Percentiles rank a stretch among this genome's conserved stretches.
Evolutionary conservation across 2,113 vertebrate species (phyloP).

Genomic region (Platichthys flesus): DNA sequence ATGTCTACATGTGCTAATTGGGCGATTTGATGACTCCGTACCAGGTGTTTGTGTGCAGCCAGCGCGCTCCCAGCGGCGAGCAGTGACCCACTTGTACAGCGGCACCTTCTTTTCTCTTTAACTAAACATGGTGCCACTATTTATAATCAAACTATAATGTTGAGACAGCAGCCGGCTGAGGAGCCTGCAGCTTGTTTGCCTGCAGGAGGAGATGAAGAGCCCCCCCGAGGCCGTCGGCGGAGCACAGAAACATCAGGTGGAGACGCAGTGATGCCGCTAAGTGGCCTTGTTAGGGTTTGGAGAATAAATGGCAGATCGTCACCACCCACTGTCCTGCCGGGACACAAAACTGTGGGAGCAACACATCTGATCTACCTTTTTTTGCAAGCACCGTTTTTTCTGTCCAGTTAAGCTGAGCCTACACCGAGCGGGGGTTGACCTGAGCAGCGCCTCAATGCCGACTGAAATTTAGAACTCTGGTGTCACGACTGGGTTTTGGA

Average conservation of each 20-base stretch:
- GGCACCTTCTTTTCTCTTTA: conserved; percentile 44
- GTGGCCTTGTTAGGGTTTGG: conserved; percentile 14
- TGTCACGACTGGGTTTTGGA: too few relatives aligned
- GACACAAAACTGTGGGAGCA: not conserved
- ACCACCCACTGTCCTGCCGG: not conserved
- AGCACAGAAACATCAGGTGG: conserved; percentile 40
- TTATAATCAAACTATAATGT: conserved; percentile 57
- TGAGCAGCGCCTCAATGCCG: too few relatives aligned
- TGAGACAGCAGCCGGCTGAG: conserved; percentile 49
- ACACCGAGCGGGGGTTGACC: too few relatives aligned
- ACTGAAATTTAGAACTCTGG: too few relatives aligned
- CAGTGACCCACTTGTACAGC: conserved; percentile 68
- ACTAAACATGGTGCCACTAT: conserved; percentile 54
- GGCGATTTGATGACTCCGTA: conserved; percentile 67
- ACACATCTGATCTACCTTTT: too few relatives aligned
- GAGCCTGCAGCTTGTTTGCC: conserved; percentile 42
- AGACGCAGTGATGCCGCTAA: conserved; percentile 20
- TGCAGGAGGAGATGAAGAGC: conserved; percentile 37
- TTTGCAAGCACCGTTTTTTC: too few relatives aligned
- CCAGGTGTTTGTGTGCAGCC: conserved; percentile 66
- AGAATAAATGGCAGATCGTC: conserved; percentile 1
- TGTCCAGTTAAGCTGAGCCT: too few relatives aligned
- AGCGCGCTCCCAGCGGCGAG: conserved; percentile 55
- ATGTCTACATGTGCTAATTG: conserved; percentile 76
- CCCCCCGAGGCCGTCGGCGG: conserved; percentile 40